phyloP scores from a whole-genome alignment of 2,113 vertebrate genomes.

The Oncorhynchus keta region DNA sequence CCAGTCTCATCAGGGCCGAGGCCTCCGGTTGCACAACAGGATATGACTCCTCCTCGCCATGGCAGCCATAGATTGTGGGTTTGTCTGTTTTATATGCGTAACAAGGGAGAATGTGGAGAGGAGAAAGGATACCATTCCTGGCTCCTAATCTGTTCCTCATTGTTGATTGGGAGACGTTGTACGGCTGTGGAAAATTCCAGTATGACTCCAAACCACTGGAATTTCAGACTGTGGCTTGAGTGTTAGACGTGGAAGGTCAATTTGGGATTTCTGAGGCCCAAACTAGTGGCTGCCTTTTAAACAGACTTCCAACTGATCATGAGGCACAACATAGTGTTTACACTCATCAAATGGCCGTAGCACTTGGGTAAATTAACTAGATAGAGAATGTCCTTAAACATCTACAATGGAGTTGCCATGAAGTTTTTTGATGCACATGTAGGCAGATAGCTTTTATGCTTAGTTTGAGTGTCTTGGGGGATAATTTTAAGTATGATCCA shows the following conservation, averaged over 20 bases:
- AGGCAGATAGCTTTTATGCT: too few relatives aligned
- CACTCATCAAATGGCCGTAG: not conserved
- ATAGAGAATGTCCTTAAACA: too few relatives aligned
- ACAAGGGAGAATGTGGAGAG: conserved; percentile 57
- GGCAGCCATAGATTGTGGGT: conserved; percentile 38
- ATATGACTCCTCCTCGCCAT: conserved; percentile 47
- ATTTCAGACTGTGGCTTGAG: conserved; percentile 75
- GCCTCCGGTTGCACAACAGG: conserved; percentile 43
- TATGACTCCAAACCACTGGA: conserved; percentile 74
- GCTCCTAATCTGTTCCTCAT: conserved; percentile 71
- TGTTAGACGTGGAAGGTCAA: conserved; percentile 69
- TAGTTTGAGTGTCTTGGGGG: not conserved
- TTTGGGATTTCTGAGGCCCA: conserved; percentile 64
- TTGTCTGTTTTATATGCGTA: conserved; percentile 51
- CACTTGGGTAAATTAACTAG: not conserved
- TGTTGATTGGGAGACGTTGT: conserved; percentile 71
- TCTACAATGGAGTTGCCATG: too few relatives aligned
- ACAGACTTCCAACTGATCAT: conserved; percentile 37
- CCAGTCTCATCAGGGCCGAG: conserved; percentile 5
- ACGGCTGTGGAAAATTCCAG: conserved; percentile 74
- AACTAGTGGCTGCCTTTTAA: conserved; percentile 55
- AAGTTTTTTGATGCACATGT: too few relatives aligned
- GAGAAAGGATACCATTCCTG: conserved; percentile 63
- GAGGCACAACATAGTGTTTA: not conserved
- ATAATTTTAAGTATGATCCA: not conserved